These are phyloP conservation scores for Malurus alboscapulatus DNA, from an alignment of 2,113 vertebrate genomes.

Conservation along the genomic window DNA sequence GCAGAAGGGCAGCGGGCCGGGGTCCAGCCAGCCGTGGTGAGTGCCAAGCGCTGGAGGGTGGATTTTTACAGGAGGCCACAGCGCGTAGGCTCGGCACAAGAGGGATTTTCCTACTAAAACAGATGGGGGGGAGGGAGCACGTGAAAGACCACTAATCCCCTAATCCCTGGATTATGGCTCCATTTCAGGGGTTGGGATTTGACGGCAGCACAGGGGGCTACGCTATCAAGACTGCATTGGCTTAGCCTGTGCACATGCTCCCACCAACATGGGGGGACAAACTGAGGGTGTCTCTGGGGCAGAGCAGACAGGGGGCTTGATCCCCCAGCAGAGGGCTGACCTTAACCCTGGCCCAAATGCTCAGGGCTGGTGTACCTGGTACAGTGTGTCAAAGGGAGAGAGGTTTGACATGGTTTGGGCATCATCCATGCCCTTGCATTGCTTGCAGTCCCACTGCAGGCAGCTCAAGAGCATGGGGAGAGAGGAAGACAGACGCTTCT, in stretches of 20 bases:
- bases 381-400: rapidly evolving
- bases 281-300: background rate
- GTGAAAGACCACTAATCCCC: constrained; percentile 62
- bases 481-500: background rate
- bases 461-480: background rate
- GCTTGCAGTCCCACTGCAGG: background rate
- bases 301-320: rapidly evolving
- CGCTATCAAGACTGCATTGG: background rate
- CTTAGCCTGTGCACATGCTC: rapidly evolving
- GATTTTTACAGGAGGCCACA: background rate
- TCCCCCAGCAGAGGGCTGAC: background rate
- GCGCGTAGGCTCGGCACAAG: background rate
- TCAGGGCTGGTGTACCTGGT: background rate
- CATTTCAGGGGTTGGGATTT: constrained; percentile 56
- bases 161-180: constrained; percentile 70
- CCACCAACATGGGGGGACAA: background rate
- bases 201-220: background rate
- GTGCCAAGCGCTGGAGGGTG: background rate
- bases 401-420: background rate
- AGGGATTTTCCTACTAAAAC: constrained; percentile 56
- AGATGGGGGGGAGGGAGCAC: constrained; percentile 49
- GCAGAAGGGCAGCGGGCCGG: background rate
- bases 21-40: background rate
- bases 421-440: background rate
- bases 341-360: background rate